Base-by-base conservation (phyloP, 1,140 invertebrate species). In the Cheumatopsyche charites region DNA sequence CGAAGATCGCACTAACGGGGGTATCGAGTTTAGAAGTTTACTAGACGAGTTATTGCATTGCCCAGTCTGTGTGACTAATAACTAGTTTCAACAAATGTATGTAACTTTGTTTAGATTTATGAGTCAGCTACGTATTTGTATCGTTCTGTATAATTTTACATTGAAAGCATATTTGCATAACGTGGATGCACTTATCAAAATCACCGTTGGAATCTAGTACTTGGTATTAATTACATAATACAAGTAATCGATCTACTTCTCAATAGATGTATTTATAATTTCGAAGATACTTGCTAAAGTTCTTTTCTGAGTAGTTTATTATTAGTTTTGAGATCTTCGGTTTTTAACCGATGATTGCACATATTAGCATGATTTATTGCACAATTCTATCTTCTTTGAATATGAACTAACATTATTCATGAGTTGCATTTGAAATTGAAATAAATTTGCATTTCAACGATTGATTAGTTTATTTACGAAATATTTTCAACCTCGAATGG, bases 1-100 rank as follows among this genome's bases (percentile, higher is more conserved):
- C 47, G 47, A 52, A 52, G 47, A 52, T 52, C 47, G 19, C 47
- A 52, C 47, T 52, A 52, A 52, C 47, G 47, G 47, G 29, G 47
- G 47, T 17, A 52, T 52, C 47, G 47, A 52, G 29, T 36, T 36
- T 36, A 36, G 29, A 36, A 36, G 29, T 36, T 36, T 9, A 9
- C 47, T 17, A 19, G 47, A 52, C 47, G 19, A 52, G 47, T 52
- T 52, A 19, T 52, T 52, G n/a, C 19, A 52, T 52, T 52, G 9
- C 29, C 29, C 9, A 36, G 29, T 36, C 29, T 36, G 3, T n/a
- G 45, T 52, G 47, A 52, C 19, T 52, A 52, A 52, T 52, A 52
- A 52, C 47, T 52, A 15, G 47, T 52, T 52, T 52, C 47, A 52
- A 52, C 19, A 17, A 36, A 36, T 19, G 47, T 17, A 52, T 7